phyloP scores from a whole-genome alignment of 2,113 vertebrate species.

The Laticauda laticaudata region DNA sequence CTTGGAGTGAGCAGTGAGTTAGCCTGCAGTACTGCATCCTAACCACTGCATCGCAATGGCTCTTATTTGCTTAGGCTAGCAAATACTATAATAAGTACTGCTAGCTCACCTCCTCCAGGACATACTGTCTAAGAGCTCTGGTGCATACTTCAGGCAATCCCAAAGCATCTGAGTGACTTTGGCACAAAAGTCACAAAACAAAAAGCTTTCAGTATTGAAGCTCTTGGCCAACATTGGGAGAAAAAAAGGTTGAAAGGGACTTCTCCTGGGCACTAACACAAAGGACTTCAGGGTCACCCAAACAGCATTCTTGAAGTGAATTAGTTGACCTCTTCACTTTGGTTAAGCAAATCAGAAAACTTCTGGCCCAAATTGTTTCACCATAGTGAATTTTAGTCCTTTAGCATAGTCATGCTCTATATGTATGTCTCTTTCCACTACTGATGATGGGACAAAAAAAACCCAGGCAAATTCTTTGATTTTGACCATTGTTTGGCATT shows the following conservation, averaged over 20 bases:
- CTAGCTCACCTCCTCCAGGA: background rate
- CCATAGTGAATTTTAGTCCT: background rate
- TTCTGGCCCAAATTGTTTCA: background rate
- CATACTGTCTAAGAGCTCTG: background rate
- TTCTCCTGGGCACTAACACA: background rate
- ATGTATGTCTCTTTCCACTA: background rate
- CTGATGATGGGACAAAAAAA: background rate
- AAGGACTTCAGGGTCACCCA: background rate
- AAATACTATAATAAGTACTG: background rate
- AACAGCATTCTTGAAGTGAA: background rate
- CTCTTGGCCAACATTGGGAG: background rate
- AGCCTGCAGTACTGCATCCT: no score
- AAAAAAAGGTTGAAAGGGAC: background rate
- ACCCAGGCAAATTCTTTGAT: background rate
- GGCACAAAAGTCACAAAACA: background rate
- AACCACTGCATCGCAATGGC: no score
- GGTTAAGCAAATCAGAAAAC: background rate
- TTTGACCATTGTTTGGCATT: background rate
- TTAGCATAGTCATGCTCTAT: background rate
- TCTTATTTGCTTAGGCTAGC: background rate
- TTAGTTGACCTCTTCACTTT: background rate
- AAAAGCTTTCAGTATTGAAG: background rate
- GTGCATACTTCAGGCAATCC: background rate
- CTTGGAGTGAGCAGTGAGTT: no score
- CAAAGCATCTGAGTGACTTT: background rate